Evolutionary conservation across 2,888 invertebrate species (phyloP), one percentile per base, ranked within the genome.

Genomic region (Romanomermis culicivorax): DNA sequence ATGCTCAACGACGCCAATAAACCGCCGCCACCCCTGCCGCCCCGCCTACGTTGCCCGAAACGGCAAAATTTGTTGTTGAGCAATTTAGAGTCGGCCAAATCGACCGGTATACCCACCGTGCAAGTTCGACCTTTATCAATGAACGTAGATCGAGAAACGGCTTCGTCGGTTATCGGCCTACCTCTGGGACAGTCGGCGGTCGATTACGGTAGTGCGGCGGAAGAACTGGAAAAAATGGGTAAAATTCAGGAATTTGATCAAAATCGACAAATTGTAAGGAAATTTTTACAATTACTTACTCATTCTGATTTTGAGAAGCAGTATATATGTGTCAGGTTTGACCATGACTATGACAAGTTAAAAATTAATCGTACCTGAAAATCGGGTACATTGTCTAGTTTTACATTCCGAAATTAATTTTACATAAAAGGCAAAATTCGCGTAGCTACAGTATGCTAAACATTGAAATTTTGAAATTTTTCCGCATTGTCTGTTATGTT

Each of bases 111-210:
- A 14, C 62, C 62, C 4, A 62, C 60, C 1, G 59, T 51, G 26
- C 42, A 52, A 20, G 55, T 55, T 25, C 29, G 54, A 11, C 54
- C 54, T 4, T 20, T 54, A 42, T 45, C 50, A 29, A 49, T 49
- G 50, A n/a, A n/a, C n/a, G 27, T 7, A 11, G 50, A 49, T 7
- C 29, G 87, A 89, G 72, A 68, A 66, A 55, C 64, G 69, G 54
- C 69, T 70, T 42, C 66, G 68, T 30, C 11, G 25, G 45, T 17
- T 4, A 7, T 20, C 3, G 26, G 24, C 7, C 23, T 11, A 27
- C 48, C 43, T n/a, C 26, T 14, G 23, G 63, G 68, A 56, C 70
- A 70, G 59, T 63, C 63, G 25, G 63, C 67, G 27, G 59, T 67
- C n/a, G 67, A 69, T 59, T 70, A 71, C 56, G 70, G 70, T 29